phyloP scores from a whole-genome alignment of 2,113 vertebrate genomes.

The Mustelus asterias region DNA sequence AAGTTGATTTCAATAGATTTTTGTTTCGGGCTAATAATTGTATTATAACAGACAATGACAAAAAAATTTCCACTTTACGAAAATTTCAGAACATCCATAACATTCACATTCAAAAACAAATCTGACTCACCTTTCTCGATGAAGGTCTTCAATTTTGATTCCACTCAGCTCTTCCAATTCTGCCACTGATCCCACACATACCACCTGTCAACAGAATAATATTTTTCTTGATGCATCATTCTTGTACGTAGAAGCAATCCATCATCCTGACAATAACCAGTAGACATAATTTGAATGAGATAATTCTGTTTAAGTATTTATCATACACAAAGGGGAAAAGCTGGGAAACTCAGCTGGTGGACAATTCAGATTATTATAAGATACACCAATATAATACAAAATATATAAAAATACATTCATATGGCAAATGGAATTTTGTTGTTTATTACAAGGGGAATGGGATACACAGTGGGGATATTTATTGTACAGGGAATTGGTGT shows the following conservation, averaged over 20 bases:
- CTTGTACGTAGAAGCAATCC: background rate
- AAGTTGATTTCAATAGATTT: background rate
- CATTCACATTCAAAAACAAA: background rate
- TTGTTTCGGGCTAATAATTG: background rate
- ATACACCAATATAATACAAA: background rate
- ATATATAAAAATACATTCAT: background rate
- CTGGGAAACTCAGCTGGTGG: background rate
- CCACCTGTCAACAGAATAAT: slow-evolving; percentile 62
- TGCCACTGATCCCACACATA: slow-evolving; percentile 81
- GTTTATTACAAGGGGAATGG: too few relatives aligned
- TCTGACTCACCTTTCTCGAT: slow-evolving; percentile 80
- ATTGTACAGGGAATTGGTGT: too few relatives aligned
- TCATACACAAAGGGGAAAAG: background rate
- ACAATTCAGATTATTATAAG: background rate
- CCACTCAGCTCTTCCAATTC: slow-evolving; percentile 84
- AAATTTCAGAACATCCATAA: background rate
- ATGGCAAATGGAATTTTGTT: too few relatives aligned
- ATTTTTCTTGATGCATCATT: background rate
- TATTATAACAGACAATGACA: background rate
- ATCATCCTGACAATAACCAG: background rate
- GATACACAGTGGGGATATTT: too few relatives aligned
- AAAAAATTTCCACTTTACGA: background rate
- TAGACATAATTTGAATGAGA: background rate
- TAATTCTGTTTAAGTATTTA: background rate
- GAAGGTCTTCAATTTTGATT: slow-evolving; percentile 79